phyloP scores from a whole-genome alignment of 1,140 invertebrate genomes.

The Parasteatoda tepidariorum region DNA sequence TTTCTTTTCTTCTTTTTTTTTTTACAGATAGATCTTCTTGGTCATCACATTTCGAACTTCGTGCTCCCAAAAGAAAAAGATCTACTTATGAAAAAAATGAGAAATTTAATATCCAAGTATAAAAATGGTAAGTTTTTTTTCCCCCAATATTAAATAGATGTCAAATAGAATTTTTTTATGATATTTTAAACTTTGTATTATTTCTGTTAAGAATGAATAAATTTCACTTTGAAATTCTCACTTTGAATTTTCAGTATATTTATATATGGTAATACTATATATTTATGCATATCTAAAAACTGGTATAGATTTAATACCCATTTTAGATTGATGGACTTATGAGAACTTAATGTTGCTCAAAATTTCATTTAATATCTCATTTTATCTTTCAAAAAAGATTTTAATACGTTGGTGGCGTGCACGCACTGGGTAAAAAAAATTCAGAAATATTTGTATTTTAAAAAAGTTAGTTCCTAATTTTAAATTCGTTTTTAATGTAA shows the following conservation, averaged over 20 bases:
- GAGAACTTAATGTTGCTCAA: too few species aligned
- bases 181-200: neutral
- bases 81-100: slow-evolving; percentile 72
- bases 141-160: neutral
- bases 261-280: neutral
- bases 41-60: slow-evolving; percentile 82
- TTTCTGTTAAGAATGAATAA: neutral
- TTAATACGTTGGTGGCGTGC: too few species aligned
- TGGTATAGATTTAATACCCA: neutral
- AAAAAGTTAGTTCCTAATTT: too few species aligned
- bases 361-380: too few species aligned
- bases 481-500: too few species aligned
- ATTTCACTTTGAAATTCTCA: neutral
- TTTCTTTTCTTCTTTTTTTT: slow-evolving; percentile 62
- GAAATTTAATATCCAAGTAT: neutral
- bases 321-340: too few species aligned
- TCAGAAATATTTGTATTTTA: too few species aligned
- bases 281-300: neutral
- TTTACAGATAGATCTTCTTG: slow-evolving; percentile 83
- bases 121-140: slow-evolving; percentile 18
- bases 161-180: neutral
- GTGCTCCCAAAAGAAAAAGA: slow-evolving; percentile 83
- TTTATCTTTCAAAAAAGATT: too few species aligned
- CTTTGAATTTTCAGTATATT: neutral
- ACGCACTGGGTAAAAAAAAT: too few species aligned